These are phyloP conservation scores for Moxostoma hubbsi DNA, from an alignment of 2,797 vertebrate species.

Conservation along the genomic window DNA sequence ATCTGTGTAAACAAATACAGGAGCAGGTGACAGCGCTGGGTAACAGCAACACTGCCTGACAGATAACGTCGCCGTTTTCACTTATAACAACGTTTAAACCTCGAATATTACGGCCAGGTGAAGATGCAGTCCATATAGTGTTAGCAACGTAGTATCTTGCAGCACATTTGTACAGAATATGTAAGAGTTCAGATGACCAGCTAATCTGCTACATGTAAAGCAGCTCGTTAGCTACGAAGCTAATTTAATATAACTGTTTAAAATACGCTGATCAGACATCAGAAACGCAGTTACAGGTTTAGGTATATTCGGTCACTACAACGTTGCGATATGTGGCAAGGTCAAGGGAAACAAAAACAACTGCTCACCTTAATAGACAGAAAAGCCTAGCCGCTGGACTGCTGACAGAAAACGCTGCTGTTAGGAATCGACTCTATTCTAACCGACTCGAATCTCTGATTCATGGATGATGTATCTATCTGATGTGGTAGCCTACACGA, in stretches of 20 bases:
- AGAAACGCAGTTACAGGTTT: neutral
- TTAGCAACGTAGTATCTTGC: neutral
- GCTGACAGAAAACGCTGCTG: conserved; percentile 50
- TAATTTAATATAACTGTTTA: neutral
- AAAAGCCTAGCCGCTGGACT: conserved; percentile 21
- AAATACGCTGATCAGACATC: neutral
- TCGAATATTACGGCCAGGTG: neutral
- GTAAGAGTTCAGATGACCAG: conserved; percentile 9
- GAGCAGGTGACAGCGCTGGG: neutral
- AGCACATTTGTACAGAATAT: neutral
- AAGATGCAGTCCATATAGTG: neutral
- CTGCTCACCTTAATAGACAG: conserved; percentile 47
- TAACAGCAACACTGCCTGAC: neutral
- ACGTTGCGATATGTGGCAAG: neutral
- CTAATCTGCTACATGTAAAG: conserved; percentile 43
- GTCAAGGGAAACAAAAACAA: neutral
- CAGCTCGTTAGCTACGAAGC: conserved; percentile 16
- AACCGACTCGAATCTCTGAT: conserved; percentile 22
- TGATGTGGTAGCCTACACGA: too few relatives aligned
- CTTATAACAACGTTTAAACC: neutral
- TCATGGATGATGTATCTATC: too few relatives aligned
- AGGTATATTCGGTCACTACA: neutral
- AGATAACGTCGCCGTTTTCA: neutral
- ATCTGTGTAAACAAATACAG: conserved; percentile 35
- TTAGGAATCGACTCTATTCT: conserved; percentile 44